These are phyloP conservation scores for Ectobius pallidus DNA, from an alignment of 2,888 invertebrate genomes.

Conservation along the genomic window DNA sequence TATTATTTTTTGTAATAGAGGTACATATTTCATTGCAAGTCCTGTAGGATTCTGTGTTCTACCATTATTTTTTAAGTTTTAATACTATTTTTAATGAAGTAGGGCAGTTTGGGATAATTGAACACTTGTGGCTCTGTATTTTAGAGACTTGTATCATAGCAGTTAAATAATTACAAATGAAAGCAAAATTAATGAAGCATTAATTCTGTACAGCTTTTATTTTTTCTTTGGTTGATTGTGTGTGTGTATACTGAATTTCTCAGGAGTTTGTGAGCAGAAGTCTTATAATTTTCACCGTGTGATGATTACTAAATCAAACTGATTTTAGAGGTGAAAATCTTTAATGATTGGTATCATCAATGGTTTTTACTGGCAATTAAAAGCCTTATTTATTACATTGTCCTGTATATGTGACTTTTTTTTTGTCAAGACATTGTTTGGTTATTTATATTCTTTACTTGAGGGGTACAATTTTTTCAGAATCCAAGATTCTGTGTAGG, in stretches of 20 bases:
- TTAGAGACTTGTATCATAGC: constrained; percentile 8
- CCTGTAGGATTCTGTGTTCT: no score
- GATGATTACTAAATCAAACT: constrained; percentile 19
- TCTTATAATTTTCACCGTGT: constrained; percentile 10
- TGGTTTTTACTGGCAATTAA: constrained; percentile 17
- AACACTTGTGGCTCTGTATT: constrained; percentile 3
- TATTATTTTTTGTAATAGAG: neutral
- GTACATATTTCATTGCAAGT: neutral
- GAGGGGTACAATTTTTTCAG: neutral
- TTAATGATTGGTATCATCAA: constrained; percentile 17
- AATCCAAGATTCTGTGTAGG: no score
- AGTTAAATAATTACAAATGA: constrained; percentile 2
- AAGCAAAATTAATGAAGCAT: constrained; percentile 4
- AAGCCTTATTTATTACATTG: constrained; percentile 28
- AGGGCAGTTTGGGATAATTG: neutral
- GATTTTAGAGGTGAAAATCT: constrained; percentile 16
- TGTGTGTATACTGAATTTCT: constrained; percentile 20
- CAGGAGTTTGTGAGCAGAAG: constrained; percentile 22
- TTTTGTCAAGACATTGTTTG: neutral
- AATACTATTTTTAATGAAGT: neutral
- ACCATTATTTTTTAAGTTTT: neutral
- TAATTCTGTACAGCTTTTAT: constrained; percentile 18
- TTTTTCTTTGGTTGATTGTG: neutral
- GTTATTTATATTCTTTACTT: neutral
- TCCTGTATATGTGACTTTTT: constrained; percentile 15